These are phyloP conservation scores for Agrypnia vestita DNA, from an alignment of 1,140 invertebrate species.

Conservation along the genomic window DNA sequence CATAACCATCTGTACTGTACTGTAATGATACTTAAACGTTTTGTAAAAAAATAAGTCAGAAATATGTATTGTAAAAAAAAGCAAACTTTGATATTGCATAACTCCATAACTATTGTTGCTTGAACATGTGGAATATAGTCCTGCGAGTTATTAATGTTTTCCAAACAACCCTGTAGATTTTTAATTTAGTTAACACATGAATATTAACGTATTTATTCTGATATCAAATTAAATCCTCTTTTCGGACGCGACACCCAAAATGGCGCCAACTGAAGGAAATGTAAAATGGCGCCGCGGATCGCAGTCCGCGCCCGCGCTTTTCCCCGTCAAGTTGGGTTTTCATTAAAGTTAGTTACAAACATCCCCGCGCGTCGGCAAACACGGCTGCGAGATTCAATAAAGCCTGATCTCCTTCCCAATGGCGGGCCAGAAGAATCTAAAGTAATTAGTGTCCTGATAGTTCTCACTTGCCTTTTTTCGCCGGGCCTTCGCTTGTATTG, in stretches of 20 bases:
- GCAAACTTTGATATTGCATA: no score
- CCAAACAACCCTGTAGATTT: no score
- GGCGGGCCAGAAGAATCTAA: conserved; percentile 18
- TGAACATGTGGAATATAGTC: no score
- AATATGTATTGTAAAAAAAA: no score
- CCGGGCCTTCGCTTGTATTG: no score
- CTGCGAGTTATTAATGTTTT: no score
- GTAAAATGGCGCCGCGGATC: background rate
- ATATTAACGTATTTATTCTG: no score
- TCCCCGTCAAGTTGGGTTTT: conserved; percentile 55
- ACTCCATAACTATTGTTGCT: no score
- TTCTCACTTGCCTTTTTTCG: background rate
- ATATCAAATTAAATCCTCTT: background rate
- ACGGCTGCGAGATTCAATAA: conserved; percentile 58
- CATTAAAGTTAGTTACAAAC: conserved; percentile 61
- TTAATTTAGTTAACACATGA: no score
- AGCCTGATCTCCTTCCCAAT: conserved; percentile 47
- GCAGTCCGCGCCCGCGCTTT: background rate
- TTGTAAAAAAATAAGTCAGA: no score
- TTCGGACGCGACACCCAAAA: background rate
- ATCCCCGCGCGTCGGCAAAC: conserved; percentile 46
- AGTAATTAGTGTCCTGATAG: conserved; percentile 40
- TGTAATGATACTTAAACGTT: no score
- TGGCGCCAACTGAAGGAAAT: background rate
- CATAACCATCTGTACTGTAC: no score